Evolutionary conservation across 30 jellyfish, hydroid and myxozoan species (phyloP), one percentile per base, ranked within the genome.

Genomic region (Hydra vulgaris): DNA sequence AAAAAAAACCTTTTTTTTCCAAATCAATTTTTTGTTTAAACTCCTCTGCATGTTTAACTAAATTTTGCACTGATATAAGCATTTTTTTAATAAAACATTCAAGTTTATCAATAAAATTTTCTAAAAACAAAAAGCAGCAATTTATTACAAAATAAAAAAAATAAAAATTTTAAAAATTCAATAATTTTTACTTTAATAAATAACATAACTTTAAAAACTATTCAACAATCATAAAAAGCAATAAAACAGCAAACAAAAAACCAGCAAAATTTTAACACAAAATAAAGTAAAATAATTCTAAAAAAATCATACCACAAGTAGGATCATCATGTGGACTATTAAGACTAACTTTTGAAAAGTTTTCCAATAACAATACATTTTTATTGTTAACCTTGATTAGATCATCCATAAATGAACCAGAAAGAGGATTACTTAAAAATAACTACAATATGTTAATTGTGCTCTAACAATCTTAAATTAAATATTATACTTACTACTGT

Each of bases 1-100:
- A n/a, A n/a, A n/a, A n/a, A n/a, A n/a, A n/a, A 70, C 76, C 27
- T 0, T 70, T 18, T 70, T 70, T 22, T 21, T 21, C 40, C 8
- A 12, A 0, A 8, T 70, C 18, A 25, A 70, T 16, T 70, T 22
- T 70, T 70, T 73, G 66, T 18, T 73, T 23, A 18, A 21, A 78
- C 26, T 78, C 74, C 18, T 53, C 85, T 17, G 85, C 77, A 24
- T 18, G 18, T 78, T 78, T 78, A 53, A 78, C 55, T 12, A 78
- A 23, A 54, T 54, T 52, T 1, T 78, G 85, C 23, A 78, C 77
- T 17, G 80, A 78, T 66, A 78, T 0, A 40, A 78, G 69, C 53
- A 78, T 15, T 23, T 0, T 66, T 52, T 78, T 26, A 8, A 26
- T 0, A 25, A 71, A 76, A 25, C 69, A 77, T 25, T 83, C 94